Conservation (phyloP, 2,797 vertebrate genomes). For the Loris lydekkerianus region DNA sequence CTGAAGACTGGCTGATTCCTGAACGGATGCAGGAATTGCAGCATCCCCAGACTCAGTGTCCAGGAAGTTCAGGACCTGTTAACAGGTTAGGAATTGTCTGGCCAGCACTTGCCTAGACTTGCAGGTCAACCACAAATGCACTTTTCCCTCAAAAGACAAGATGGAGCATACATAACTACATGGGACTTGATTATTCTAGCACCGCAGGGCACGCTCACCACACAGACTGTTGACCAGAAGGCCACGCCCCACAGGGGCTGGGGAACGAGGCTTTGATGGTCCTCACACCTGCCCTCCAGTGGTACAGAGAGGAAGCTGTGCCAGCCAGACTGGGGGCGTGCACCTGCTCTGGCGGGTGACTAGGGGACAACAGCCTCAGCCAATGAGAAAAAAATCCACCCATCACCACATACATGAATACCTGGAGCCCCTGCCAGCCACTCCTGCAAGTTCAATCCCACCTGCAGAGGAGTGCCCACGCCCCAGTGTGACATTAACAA, state of each 20-base stretch:
- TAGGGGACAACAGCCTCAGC: neutral
- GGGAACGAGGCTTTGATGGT: too few species aligned
- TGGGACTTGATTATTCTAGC: rapidly evolving
- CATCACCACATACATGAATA: neutral
- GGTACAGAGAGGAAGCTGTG: too few species aligned
- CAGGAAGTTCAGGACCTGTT: neutral
- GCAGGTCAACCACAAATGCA: neutral
- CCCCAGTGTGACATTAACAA: too few species aligned
- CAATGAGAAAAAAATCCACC: neutral
- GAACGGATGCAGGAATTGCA: neutral
- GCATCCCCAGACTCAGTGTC: neutral
- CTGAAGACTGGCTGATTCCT: neutral
- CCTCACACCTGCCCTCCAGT: neutral
- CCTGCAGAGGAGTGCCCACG: rapidly evolving
- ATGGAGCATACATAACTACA: rapidly evolving
- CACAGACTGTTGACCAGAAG: neutral
- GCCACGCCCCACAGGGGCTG: neutral
- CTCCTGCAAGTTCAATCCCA: neutral
- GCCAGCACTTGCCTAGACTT: neutral
- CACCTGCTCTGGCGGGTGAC: neutral
- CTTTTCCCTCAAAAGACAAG: neutral
- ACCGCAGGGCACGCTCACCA: rapidly evolving
- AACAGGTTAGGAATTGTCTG: neutral
- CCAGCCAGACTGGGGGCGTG: neutral
- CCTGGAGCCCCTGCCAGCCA: neutral